Evolutionary conservation across 2,888 invertebrate genomes (phyloP), one percentile per base, ranked within the genome.

Genomic region (Apoda limacodes): DNA sequence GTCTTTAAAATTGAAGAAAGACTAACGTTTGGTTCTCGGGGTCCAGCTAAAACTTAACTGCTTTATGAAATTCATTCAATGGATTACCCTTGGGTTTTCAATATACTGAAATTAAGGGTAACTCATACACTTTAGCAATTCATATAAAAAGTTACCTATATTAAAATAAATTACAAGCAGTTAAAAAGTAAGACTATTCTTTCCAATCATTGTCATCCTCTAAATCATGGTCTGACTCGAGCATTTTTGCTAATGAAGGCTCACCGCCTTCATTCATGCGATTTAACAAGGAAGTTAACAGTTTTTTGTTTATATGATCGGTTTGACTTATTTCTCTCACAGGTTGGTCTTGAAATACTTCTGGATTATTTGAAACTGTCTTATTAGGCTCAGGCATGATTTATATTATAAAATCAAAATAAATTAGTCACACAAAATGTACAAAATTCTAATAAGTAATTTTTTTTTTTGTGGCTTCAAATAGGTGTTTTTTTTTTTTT

Each of bases 231-330:
- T 76, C 70, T 0, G 64, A 46, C 41, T 68, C 67, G 38, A 65
- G 35, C 62, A 65, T 69, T 50, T 65, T 67, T 5, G 64, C 53
- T 26, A 64, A 32, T 13, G 40, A 35, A 14, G 67, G 55, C 40
- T 78, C 67, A 36, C 55, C 60, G 4, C 60, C 69, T 36, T 76
- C 67, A 19, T 85, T 85, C 66, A 88, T 78, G 38, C 84, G 68
- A 30, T 84, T 78, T 37, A 88, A 72, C 34, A 88, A 70, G 1
- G 87, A 86, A 32, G 84, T 75, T 26, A 88, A 61, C 30, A 88
- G 63, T 48, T 83, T 83, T 57, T 88, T 88, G 54, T 89, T 89
- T 34, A 88, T 50, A 40, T 81, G 83, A 54, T 89, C 88, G 1
- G 86, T 88, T 59, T 83, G 84, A 7, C 84, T 85, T 36, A 83